Evolutionary conservation across 2,888 invertebrate species (phyloP), one percentile per base, ranked within the genome.

Genomic region (Proisotoma minuta): DNA sequence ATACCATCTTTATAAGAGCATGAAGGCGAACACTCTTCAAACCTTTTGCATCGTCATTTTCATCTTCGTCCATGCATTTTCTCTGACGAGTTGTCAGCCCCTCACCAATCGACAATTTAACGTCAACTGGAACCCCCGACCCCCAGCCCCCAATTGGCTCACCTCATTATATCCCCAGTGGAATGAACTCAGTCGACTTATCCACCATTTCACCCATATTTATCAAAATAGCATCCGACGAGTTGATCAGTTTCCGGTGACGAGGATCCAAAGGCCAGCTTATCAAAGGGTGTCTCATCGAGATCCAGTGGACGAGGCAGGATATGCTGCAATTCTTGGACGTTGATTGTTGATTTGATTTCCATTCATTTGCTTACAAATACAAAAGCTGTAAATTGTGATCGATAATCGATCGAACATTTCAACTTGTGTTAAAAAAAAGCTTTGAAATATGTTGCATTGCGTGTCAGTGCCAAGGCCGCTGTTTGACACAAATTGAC

Each of bases 241-340:
- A 43, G 43, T 5, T 4, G 43, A 4, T 4, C 15, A 43, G 18
- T 12, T 43, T 20, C 43, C 34, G 8, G 34, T 34, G 34, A 34
- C 34, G 15, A 8, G 15, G 20, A 4, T 12, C 20, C 43, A n/a
- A 18, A 15, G 20, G 20, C 43, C 5, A 15, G 4, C 5, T 18
- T 20, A 4, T 12, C 43, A 43, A 43, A 5, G 20, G 4, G 18
- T n/a, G 5, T 18, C 10, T 18, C 43, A 43, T 4, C 43, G 10
- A 5, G 43, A 43, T n/a, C 43, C 43, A 18, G 8, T 10, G 8
- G 18, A n/a, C 43, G 43, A 43, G 20, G 43, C 43, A n/a, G 43
- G 43, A 5, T 43, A 43, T 43, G 43, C 43, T 15, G 43, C 43
- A 20, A 43, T 43, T n/a, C 43, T 43, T 43, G 43, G 43, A n/a